Conservation (phyloP, 2,113 vertebrate genomes). For the Sylvia atricapilla region DNA sequence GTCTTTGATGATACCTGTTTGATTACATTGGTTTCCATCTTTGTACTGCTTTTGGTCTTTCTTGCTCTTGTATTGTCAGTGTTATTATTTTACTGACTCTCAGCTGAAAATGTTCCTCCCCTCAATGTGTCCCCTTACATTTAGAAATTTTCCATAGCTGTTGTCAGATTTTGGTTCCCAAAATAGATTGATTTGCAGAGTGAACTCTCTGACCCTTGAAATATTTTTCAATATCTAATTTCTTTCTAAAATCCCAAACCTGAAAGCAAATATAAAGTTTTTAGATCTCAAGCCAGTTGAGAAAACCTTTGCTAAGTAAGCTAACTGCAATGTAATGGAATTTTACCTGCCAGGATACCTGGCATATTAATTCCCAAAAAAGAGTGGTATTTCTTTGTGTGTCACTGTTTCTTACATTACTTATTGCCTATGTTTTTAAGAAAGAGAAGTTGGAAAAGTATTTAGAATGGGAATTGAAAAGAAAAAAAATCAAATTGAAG, state of each 20-base stretch:
- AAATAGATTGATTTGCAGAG: background rate
- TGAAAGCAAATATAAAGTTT: background rate
- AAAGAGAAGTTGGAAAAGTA: background rate
- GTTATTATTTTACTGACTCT: background rate
- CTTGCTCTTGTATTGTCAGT: background rate
- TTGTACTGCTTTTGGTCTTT: background rate
- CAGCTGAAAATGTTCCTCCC: background rate
- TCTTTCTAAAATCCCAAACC: background rate
- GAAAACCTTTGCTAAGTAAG: background rate
- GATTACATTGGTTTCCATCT: background rate
- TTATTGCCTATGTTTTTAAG: background rate
- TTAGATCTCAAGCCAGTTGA: background rate
- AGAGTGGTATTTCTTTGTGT: background rate
- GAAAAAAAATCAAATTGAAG: background rate
- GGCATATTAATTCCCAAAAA: background rate
- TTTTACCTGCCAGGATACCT: background rate
- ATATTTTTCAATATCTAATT: background rate
- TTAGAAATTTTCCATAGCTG: background rate
- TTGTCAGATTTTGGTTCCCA: background rate
- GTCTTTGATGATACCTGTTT: slow-evolving; percentile 17
- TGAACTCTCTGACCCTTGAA: background rate
- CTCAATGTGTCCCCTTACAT: background rate
- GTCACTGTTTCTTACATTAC: background rate
- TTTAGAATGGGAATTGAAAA: background rate
- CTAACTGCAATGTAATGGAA: background rate